A percentile compares a stretch with the other conserved stretches of the same genome.
phyloP scores from a whole-genome alignment of 2,797 vertebrate genomes.

The Alexandromys oeconomus region DNA sequence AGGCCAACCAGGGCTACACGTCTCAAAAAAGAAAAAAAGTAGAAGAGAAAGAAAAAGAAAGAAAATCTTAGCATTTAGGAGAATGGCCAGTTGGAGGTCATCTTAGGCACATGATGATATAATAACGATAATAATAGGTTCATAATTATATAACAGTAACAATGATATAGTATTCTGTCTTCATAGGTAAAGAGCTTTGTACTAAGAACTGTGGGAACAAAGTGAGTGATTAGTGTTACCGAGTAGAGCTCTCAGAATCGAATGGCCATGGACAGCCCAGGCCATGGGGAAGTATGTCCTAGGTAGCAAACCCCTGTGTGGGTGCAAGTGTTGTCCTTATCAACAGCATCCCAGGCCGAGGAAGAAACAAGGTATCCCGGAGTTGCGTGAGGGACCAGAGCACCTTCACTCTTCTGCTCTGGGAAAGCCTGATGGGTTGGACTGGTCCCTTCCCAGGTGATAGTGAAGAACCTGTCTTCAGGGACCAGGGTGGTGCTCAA shows the following conservation, averaged over 20 bases:
- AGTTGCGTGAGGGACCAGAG: background rate
- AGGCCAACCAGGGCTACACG: background rate
- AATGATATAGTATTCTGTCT: background rate
- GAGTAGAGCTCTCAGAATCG: background rate
- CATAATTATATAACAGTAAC: background rate
- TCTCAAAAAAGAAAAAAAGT: background rate
- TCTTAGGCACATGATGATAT: background rate
- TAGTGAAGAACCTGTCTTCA: conserved; percentile 96
- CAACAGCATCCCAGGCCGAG: background rate
- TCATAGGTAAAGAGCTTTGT: background rate
- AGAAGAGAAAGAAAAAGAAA: background rate
- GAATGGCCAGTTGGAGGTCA: background rate
- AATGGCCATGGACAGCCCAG: background rate
- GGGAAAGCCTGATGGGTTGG: background rate
- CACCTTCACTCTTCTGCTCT: too few species aligned
- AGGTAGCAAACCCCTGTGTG: background rate
- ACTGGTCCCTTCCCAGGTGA: conserved; percentile 88
- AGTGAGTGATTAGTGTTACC: conserved; percentile 15
- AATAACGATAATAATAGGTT: too few species aligned
- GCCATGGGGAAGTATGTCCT: conserved; percentile 17
- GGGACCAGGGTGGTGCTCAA: conserved; percentile 95
- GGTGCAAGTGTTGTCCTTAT: background rate
- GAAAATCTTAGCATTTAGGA: background rate
- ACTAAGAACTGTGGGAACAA: conserved; percentile 5
- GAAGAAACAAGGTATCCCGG: background rate